A percentile compares a stretch with the other conserved stretches of the same genome.
phyloP scores from a whole-genome alignment of 2,888 invertebrate species.

The Cacoxenus indagator region DNA sequence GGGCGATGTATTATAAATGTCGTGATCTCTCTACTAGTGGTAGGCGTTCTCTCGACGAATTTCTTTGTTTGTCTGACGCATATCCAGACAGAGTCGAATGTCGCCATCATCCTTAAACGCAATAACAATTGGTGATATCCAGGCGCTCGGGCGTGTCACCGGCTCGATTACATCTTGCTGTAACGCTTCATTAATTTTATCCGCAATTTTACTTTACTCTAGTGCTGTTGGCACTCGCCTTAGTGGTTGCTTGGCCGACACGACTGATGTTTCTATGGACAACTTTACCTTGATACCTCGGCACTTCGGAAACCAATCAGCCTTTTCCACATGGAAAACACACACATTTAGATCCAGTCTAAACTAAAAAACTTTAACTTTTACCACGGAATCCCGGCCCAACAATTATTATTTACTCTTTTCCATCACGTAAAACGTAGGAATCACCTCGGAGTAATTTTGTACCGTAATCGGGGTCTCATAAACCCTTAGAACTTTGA shows the following conservation, averaged over 20 bases:
- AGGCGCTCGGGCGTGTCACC: neutral
- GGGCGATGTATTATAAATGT: conserved; percentile 37
- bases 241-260: neutral
- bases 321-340: neutral
- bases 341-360: neutral
- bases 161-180: neutral
- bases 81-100: conserved; percentile 59
- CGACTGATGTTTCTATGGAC: neutral
- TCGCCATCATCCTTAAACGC: conserved; percentile 34
- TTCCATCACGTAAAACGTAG: conserved; percentile 27
- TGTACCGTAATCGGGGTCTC: conserved; percentile 17
- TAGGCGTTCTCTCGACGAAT: conserved; percentile 49
- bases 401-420: conserved; percentile 9
- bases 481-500: conserved; percentile 15
- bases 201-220: neutral
- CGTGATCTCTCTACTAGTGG: conserved; percentile 42
- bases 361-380: neutral
- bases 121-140: neutral
- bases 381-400: neutral
- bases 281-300: neutral
- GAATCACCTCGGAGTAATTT: conserved; percentile 12
- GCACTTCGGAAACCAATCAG: neutral
- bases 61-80: conserved; percentile 36
- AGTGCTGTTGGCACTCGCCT: neutral
- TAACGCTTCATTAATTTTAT: neutral